Conservation (phyloP, 2,888 invertebrate genomes). For the Ichneumoninae sp. region DNA sequence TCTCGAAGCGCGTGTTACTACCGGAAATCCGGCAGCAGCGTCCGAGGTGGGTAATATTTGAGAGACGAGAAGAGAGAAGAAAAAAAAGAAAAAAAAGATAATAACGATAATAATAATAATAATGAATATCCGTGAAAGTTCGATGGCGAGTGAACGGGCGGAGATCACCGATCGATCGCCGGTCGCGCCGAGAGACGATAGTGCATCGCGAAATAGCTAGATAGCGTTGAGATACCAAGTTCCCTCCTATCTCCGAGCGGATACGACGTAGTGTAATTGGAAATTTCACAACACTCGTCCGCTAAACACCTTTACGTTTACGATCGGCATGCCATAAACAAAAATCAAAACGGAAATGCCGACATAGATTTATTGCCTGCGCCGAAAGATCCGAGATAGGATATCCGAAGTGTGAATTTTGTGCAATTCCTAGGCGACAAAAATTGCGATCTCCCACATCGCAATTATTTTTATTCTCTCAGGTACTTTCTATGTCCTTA, state of each 20-base stretch:
- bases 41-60: slow-evolving; percentile 33
- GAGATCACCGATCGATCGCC: slow-evolving; percentile 1
- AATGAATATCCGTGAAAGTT: background rate
- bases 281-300: background rate
- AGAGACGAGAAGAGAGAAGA: background rate
- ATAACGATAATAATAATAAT: background rate
- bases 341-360: background rate
- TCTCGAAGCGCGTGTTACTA: slow-evolving; percentile 50
- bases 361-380: background rate
- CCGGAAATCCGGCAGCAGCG: slow-evolving; percentile 57
- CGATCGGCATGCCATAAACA: background rate
- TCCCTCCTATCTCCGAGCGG: slow-evolving; percentile 10
- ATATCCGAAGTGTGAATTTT: background rate
- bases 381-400: background rate
- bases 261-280: slow-evolving; percentile 4
- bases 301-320: background rate
- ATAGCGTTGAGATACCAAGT: slow-evolving; percentile 7
- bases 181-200: slow-evolving; percentile 14
- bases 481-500: too few relatives aligned
- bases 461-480: too few relatives aligned
- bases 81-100: slow-evolving; percentile 18
- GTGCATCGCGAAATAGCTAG: slow-evolving; percentile 6
- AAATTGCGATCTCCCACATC: too few relatives aligned
- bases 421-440: too few relatives aligned
- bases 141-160: slow-evolving; percentile 5